phyloP scores from a whole-genome alignment of 2,888 invertebrate genomes.

The Lissonota sp. region DNA sequence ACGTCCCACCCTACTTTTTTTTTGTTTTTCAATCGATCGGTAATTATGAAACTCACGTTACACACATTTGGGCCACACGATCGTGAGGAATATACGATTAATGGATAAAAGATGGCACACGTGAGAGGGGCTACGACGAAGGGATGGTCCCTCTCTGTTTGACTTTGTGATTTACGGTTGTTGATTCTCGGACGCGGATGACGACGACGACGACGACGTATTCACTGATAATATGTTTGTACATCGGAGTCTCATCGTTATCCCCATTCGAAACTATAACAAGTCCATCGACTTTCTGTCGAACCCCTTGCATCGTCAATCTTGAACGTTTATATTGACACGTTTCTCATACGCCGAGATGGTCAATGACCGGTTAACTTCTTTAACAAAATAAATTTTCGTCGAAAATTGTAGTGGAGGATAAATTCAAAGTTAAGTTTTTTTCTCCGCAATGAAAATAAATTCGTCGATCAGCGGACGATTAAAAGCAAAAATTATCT shows the following conservation, averaged over 20 bases:
- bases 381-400: not conserved
- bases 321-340: slow-evolving; percentile 60
- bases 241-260: slow-evolving; percentile 70
- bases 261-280: slow-evolving; percentile 43
- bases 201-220: slow-evolving; percentile 47
- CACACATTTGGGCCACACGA: not conserved
- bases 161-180: slow-evolving; percentile 64
- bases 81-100: slow-evolving; percentile 21
- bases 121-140: slow-evolving; percentile 31
- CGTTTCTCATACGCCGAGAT: slow-evolving; percentile 9
- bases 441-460: slow-evolving; percentile 18
- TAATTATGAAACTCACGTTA: slow-evolving; percentile 24
- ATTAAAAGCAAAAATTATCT: slow-evolving; percentile 10
- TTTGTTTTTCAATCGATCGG: slow-evolving; percentile 20
- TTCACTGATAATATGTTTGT: slow-evolving; percentile 73
- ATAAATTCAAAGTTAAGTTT: too few species aligned
- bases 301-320: slow-evolving; percentile 32
- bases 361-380: too few species aligned
- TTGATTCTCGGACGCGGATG: slow-evolving; percentile 40
- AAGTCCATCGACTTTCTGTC: not conserved
- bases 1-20: too few species aligned
- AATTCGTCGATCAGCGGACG: slow-evolving; percentile 39
- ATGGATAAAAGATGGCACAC: slow-evolving; percentile 51
- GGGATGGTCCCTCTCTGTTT: slow-evolving; percentile 65
- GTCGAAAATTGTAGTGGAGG: too few species aligned